Percentiles rank a stretch among this genome's conserved stretches.
These are phyloP conservation scores for Brachionichthys hirsutus DNA, from an alignment of 2,113 vertebrate genomes.

Conservation along the genomic window DNA sequence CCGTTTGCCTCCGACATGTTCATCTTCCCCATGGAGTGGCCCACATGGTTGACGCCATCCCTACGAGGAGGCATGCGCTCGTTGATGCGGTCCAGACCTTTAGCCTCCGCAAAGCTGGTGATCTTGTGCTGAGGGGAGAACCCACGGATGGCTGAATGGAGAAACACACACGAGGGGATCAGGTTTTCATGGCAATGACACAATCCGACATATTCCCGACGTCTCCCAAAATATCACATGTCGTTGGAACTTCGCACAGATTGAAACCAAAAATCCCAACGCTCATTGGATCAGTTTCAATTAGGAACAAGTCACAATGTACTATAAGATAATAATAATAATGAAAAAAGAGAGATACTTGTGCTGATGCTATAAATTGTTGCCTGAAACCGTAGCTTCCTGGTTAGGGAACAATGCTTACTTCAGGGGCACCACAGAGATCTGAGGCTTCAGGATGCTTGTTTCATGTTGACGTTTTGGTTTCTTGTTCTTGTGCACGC, in stretches of 20 bases:
- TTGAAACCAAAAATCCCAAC: neutral
- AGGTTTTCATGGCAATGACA: constrained; percentile 2
- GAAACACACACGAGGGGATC: constrained; percentile 22
- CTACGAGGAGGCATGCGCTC: constrained; percentile 83
- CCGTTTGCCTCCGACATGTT: constrained; percentile 83
- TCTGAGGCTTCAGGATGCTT: constrained; percentile 37
- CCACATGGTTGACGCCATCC: constrained; percentile 81
- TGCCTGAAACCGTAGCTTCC: constrained; percentile 1
- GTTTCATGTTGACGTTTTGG: constrained; percentile 48
- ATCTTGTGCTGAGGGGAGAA: constrained; percentile 86
- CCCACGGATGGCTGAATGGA: constrained; percentile 76
- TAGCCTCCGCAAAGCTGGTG: constrained; percentile 82
- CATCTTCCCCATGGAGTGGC: constrained; percentile 83
- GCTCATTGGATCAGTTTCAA: neutral
- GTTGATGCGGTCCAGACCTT: constrained; percentile 84
- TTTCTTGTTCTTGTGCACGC: constrained; percentile 63
- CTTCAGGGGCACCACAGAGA: constrained; percentile 22
- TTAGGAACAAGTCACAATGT: too few relatives aligned
- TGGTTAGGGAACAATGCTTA: constrained; percentile 26
- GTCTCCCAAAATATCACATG: neutral
- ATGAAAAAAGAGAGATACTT: neutral
- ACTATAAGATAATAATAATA: too few relatives aligned
- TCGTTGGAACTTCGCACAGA: too few relatives aligned
- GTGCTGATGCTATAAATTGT: neutral
- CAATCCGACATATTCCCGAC: neutral